A percentile compares a stretch with the other conserved stretches of the same genome.
Evolutionary conservation across 2,113 vertebrate genomes (phyloP).

Genomic region (Percopsis transmontana): DNA sequence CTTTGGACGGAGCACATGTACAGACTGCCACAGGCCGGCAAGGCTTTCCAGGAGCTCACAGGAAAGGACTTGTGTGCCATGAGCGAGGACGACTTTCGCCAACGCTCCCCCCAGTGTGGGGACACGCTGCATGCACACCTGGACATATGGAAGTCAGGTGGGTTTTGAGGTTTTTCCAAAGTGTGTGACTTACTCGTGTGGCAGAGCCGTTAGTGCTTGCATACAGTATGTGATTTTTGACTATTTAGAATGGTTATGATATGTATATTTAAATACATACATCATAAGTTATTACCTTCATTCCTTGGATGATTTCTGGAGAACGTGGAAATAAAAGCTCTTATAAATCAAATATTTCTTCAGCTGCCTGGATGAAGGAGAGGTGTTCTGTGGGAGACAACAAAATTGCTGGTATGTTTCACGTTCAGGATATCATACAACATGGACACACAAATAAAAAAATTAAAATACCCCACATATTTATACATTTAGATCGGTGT

Average conservation of each 20-base stretch:
- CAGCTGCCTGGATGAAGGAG: slow-evolving; percentile 98
- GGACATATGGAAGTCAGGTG: slow-evolving; percentile 98
- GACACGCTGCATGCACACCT: slow-evolving; percentile 94
- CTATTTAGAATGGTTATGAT: too few species aligned
- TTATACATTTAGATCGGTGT: too few species aligned
- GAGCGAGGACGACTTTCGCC: slow-evolving; percentile 92
- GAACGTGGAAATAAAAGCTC: neutral
- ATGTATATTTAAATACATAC: neutral
- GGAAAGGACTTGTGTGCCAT: slow-evolving; percentile 92
- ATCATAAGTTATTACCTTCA: neutral
- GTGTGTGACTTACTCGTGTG: neutral
- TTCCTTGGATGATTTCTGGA: neutral
- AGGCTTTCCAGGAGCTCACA: slow-evolving; percentile 89
- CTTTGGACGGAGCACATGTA: slow-evolving; percentile 97
- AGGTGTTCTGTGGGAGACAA: slow-evolving; percentile 77
- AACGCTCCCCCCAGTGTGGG: slow-evolving; percentile 86
- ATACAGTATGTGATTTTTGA: too few species aligned
- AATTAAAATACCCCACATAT: too few species aligned
- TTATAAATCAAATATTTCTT: slow-evolving; percentile 27
- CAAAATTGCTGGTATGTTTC: slow-evolving; percentile 57
- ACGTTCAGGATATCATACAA: neutral
- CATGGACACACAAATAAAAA: too few species aligned
- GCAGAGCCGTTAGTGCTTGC: too few species aligned
- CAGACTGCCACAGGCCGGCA: slow-evolving; percentile 88
- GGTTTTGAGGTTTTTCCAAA: neutral